Conservation (phyloP, 2,113 vertebrate species). For the Callocephalon fimbriatum region DNA sequence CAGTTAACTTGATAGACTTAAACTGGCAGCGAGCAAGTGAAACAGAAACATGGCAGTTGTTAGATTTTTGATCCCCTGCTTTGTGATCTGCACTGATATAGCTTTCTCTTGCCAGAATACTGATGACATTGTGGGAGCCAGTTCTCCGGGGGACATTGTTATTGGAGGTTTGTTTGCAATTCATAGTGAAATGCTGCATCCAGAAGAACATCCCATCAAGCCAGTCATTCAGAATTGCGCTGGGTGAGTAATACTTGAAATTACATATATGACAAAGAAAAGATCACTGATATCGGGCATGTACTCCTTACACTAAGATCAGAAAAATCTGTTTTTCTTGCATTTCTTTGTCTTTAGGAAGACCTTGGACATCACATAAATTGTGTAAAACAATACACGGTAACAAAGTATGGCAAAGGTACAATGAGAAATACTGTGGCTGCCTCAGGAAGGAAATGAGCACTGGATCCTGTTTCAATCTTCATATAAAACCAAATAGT, state of each 20-base stretch:
- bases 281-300: background rate
- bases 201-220: slow-evolving; percentile 53
- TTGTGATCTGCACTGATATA: slow-evolving; percentile 3
- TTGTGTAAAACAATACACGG: fast-evolving
- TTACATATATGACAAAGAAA: background rate
- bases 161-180: slow-evolving; percentile 80
- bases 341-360: background rate
- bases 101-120: slow-evolving; percentile 66
- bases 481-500: background rate
- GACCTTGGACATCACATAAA: background rate
- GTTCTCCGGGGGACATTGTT: slow-evolving; percentile 73
- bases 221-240: slow-evolving; percentile 78
- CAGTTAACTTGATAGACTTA: background rate
- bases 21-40: slow-evolving; percentile 24
- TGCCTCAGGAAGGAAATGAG: background rate
- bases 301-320: background rate
- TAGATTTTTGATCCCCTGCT: slow-evolving; percentile 44
- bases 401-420: background rate
- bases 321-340: background rate
- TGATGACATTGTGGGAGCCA: slow-evolving; percentile 71
- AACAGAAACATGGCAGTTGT: slow-evolving; percentile 66
- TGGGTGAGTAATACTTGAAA: slow-evolving; percentile 76
- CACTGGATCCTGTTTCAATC: background rate
- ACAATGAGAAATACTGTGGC: background rate
- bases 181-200: slow-evolving; percentile 72